phyloP scores from a whole-genome alignment of 2,113 vertebrate species.

The Colinus virginianus region DNA sequence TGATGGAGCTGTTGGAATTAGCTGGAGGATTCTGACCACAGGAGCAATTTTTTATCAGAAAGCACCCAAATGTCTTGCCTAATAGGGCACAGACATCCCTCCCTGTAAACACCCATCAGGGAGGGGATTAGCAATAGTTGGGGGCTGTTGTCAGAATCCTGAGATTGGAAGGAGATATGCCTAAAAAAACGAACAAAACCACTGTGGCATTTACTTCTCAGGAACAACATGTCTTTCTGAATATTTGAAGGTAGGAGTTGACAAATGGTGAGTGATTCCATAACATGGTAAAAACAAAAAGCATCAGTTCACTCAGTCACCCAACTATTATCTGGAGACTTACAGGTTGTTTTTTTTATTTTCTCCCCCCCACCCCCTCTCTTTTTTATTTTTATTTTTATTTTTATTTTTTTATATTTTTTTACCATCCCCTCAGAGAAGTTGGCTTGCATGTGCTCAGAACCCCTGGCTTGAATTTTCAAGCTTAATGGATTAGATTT shows the following conservation, averaged over 20 bases:
- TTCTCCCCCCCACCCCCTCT: not conserved
- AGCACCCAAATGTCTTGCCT: not conserved
- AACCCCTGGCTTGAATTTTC: not conserved
- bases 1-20: not conserved
- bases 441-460: not conserved
- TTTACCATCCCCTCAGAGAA: not conserved
- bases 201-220: not conserved
- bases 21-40: not conserved
- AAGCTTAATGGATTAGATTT: not conserved
- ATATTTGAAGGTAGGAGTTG: not conserved
- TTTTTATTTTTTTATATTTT: fast-evolving
- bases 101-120: fast-evolving
- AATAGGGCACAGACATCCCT: not conserved
- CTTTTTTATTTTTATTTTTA: fast-evolving
- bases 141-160: fast-evolving
- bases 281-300: not conserved
- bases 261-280: not conserved
- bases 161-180: not conserved
- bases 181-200: not conserved
- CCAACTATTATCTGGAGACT: not conserved
- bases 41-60: not conserved
- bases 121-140: not conserved
- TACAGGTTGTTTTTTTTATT: fast-evolving
- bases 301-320: not conserved
- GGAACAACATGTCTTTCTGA: not conserved